Percentiles rank a stretch among this genome's conserved stretches.
Conservation (phyloP, 2,797 vertebrate species). For the Pangasius krempfi region DNA sequence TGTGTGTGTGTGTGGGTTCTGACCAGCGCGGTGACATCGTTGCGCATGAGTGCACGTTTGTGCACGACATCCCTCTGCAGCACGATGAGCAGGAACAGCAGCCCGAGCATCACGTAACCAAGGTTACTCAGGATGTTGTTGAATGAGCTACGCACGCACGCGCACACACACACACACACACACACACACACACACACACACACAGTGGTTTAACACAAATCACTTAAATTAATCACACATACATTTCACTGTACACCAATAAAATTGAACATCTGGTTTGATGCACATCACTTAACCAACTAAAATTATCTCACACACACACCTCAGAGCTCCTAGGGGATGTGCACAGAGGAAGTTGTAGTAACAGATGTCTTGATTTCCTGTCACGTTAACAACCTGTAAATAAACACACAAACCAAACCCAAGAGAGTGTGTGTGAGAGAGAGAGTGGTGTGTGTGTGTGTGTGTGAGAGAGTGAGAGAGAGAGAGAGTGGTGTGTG, state of each 20-base stretch:
- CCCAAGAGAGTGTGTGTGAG: neutral
- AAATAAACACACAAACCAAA: neutral
- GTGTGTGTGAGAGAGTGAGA: neutral
- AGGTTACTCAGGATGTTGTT: slow-evolving; percentile 99
- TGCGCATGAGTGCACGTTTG: slow-evolving; percentile 84
- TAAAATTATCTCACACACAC: neutral
- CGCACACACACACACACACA: neutral
- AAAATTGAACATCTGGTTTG: neutral
- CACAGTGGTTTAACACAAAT: neutral
- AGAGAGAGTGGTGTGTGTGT: no score
- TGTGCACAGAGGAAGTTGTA: slow-evolving; percentile 98
- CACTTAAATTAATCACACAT: neutral
- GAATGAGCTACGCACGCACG: slow-evolving; percentile 80
- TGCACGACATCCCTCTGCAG: slow-evolving; percentile 89
- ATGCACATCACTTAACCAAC: neutral
- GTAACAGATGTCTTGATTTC: slow-evolving; percentile 98
- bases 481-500: no score
- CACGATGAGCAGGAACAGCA: slow-evolving; percentile 94
- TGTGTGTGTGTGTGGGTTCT: slow-evolving; percentile 39
- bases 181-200: neutral
- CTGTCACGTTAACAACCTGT: slow-evolving; percentile 93
- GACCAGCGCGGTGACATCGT: slow-evolving; percentile 81
- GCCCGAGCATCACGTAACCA: slow-evolving; percentile 92
- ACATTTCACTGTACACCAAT: neutral
- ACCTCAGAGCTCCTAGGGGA: slow-evolving; percentile 93